A percentile compares a stretch with the other conserved stretches of the same genome.
These are phyloP conservation scores for Eledona agricola DNA, from an alignment of 2,888 invertebrate species.

Conservation along the genomic window DNA sequence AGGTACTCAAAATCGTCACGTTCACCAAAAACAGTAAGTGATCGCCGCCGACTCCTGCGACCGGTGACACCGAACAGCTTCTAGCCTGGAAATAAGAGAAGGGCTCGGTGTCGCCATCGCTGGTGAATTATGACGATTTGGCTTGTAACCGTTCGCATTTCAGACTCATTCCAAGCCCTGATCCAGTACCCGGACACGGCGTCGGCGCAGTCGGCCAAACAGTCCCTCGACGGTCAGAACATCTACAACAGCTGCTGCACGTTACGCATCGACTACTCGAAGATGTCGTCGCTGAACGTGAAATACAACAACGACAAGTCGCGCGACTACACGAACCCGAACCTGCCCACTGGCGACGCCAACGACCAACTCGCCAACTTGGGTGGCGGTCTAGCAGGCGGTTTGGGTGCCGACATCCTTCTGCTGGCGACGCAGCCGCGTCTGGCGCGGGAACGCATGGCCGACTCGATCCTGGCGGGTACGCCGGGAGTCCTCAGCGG, in stretches of 20 bases:
- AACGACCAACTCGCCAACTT: slow-evolving; percentile 68
- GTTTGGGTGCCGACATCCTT: slow-evolving; percentile 72
- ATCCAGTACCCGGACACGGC: slow-evolving; percentile 98
- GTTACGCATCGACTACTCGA: slow-evolving; percentile 98
- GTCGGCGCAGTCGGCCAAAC: slow-evolving; percentile 96
- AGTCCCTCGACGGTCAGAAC: slow-evolving; percentile 97
- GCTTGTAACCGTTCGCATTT: slow-evolving; percentile 3
- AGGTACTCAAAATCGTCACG: slow-evolving; percentile 99
- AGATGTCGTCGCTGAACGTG: slow-evolving; percentile 96
- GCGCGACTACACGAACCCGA: slow-evolving; percentile 98
- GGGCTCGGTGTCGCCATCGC: neutral
- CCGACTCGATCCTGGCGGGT: slow-evolving; percentile 75
- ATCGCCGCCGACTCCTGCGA: no score
- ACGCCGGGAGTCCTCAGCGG: slow-evolving; percentile 86
- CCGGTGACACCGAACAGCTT: no score
- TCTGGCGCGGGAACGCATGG: slow-evolving; percentile 66
- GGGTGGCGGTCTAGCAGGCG: slow-evolving; percentile 65
- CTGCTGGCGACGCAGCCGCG: slow-evolving; percentile 66
- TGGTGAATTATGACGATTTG: neutral
- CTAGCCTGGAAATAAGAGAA: no score
- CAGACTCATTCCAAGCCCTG: slow-evolving; percentile 97
- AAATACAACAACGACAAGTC: slow-evolving; percentile 99
- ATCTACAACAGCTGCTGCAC: slow-evolving; percentile 99
- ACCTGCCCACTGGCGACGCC: slow-evolving; percentile 92
- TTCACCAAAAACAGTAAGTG: slow-evolving; percentile 99